Percentiles rank a stretch among this genome's conserved stretches.
Conservation (phyloP, 2,888 invertebrate species). For the Lycocerus yunnanus region DNA sequence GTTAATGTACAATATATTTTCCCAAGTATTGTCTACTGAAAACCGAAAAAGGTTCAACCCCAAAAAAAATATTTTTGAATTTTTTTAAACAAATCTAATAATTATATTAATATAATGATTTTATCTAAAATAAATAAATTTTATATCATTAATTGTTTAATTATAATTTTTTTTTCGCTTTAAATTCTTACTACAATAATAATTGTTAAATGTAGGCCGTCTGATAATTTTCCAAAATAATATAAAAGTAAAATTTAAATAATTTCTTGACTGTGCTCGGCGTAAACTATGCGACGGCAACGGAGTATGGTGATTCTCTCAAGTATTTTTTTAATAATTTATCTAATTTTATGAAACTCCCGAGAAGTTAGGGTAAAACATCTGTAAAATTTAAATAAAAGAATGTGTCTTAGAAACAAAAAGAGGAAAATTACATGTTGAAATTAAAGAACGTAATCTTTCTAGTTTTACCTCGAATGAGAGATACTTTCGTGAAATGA, state of each 20-base stretch:
- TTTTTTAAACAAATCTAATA: neutral
- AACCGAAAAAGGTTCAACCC: neutral
- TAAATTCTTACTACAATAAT: neutral
- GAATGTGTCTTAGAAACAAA: neutral
- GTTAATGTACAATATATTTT: constrained; percentile 41
- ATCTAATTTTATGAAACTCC: neutral
- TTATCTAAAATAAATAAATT: too few relatives aligned
- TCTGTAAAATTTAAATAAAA: constrained; percentile 25
- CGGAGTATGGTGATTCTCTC: neutral
- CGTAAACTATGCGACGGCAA: neutral
- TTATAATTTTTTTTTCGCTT: neutral
- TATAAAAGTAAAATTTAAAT: neutral
- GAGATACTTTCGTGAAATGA: constrained; percentile 39
- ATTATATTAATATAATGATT: neutral
- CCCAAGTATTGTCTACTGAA: neutral
- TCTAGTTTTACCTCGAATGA: constrained; percentile 39
- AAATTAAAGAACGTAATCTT: constrained; percentile 36
- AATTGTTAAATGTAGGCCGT: neutral
- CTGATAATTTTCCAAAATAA: neutral
- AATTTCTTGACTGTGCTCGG: neutral
- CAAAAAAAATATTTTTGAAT: neutral
- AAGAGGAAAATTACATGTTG: constrained; percentile 41
- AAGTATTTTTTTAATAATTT: neutral
- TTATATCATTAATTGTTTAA: too few relatives aligned
- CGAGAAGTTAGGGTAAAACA: constrained; percentile 34